Evolutionary conservation across 2,888 invertebrate genomes (phyloP), one percentile per base, ranked within the genome.

Genomic region (Lamellibrachia columna): DNA sequence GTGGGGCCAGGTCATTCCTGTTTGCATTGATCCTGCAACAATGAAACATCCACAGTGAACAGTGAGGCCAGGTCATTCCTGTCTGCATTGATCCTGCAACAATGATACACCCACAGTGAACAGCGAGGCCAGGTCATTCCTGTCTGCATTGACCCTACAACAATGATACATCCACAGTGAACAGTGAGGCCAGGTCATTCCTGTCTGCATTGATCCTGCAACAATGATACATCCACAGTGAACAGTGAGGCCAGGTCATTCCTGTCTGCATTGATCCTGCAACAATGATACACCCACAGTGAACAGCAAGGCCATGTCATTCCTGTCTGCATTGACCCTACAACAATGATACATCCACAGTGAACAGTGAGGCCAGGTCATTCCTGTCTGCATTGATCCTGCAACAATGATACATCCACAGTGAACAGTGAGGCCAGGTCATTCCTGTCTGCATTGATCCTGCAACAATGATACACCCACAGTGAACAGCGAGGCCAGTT

Each of bases 211-310:
- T 98, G 90, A 99, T 97, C 40, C 97, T 97, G 94, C 9, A 90
- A 92, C 22, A 53, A 93, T 11, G n/a, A 98, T 92, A 97, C 97
- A 94, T 98, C 97, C 97, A 98, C 98, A 90, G 98, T 98, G 96
- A 97, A 98, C 96, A 98, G 97, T 98, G 98, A 98, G 0, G 98
- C 98, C 94, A 99, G 97, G 97, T 98, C 98, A 97, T 99, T 98
- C 0, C 97, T 97, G 95, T 98, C 98, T 52, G 98, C 98, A 97
- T 99, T 98, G 90, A 99, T 97, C 40, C 97, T 97, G 94, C 9
- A 90, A 92, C 22, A 53, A 93, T 11, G n/a, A 90, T 22, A 97
- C 97, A 94, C 98, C 97, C 97, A 98, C 98, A 90, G 98, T 98
- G 96, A 97, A 98, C 96, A 98, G 97, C 98, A 98, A 98, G 0